phyloP scores from a whole-genome alignment of 2,797 vertebrate species.

The Crossoptilon crossoptilon region DNA sequence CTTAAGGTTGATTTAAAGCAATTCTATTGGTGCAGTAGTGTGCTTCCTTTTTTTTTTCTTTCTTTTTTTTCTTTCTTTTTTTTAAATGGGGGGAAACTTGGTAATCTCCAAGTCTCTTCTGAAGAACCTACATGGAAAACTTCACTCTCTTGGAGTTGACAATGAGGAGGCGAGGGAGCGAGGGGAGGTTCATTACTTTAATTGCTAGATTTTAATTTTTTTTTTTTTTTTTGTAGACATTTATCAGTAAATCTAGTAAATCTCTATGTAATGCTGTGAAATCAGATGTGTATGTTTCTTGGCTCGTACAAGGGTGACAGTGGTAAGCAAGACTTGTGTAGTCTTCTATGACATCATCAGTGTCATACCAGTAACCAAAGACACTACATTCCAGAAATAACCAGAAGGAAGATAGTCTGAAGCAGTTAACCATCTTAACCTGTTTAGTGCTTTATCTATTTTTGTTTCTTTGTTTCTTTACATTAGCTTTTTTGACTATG shows the following conservation, averaged over 20 bases:
- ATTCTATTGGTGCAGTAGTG: background rate
- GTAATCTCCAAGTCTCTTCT: background rate
- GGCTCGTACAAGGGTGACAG: background rate
- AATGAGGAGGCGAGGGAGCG: background rate
- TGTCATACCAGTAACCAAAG: conserved; percentile 51
- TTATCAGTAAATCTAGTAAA: background rate
- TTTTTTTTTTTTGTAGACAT: background rate
- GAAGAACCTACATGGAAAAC: background rate
- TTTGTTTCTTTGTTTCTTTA: background rate
- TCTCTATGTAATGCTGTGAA: background rate
- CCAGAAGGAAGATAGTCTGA: conserved; percentile 15
- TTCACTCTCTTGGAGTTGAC: background rate
- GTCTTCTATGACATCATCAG: conserved; percentile 26
- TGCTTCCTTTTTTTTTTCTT: background rate
- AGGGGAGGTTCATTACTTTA: background rate
- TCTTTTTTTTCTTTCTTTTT: background rate
- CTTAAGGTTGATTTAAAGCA: background rate
- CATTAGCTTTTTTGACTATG: background rate
- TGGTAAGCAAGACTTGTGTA: background rate
- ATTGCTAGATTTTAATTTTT: background rate
- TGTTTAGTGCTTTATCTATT: conserved; percentile 45
- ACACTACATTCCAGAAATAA: conserved; percentile 33
- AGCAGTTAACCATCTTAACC: conserved; percentile 33
- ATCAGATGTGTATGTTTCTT: background rate
- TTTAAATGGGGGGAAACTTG: background rate